phyloP scores from a whole-genome alignment of 2,888 invertebrate genomes.

The Unio delphinus region DNA sequence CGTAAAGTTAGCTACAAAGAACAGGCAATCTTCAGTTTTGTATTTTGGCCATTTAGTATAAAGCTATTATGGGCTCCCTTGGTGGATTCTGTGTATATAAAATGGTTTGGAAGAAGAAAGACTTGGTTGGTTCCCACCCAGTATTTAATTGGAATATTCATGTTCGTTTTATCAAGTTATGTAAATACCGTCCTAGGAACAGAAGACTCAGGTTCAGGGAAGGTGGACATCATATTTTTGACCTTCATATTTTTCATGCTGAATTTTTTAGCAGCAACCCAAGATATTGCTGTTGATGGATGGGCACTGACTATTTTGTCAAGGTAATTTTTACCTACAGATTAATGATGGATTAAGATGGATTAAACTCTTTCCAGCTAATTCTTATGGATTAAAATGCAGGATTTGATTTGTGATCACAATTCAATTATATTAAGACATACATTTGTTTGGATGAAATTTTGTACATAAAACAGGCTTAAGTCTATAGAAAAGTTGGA shows the following conservation, averaged over 20 bases:
- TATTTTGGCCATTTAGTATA: conserved; percentile 89
- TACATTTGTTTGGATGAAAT: too few relatives aligned
- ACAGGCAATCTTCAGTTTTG: conserved; percentile 88
- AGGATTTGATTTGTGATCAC: too few relatives aligned
- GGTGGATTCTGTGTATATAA: conserved; percentile 91
- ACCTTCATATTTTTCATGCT: conserved; percentile 90
- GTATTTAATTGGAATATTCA: conserved; percentile 88
- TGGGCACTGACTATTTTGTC: conserved; percentile 99
- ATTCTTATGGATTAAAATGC: not conserved
- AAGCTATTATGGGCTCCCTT: conserved; percentile 99
- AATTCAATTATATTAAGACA: too few relatives aligned
- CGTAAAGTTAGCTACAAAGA: conserved; percentile 93
- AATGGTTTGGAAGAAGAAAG: conserved; percentile 91
- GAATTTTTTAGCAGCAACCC: conserved; percentile 97
- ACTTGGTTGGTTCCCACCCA: conserved; percentile 92
- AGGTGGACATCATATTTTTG: conserved; percentile 72
- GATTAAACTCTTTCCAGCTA: too few relatives aligned
- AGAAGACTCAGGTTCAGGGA: conserved; percentile 73
- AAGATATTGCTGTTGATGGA: conserved; percentile 99
- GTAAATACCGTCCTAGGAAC: conserved; percentile 81
- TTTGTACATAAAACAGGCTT: too few relatives aligned
- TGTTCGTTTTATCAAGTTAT: conserved; percentile 85
- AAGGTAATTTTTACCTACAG: conserved; percentile 75
- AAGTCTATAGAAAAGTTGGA: too few relatives aligned
- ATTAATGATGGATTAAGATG: not conserved